Evolutionary conservation across 2,113 vertebrate genomes (phyloP), one percentile per base, ranked within the genome.

Genomic region (Melanocharis versteri): DNA sequence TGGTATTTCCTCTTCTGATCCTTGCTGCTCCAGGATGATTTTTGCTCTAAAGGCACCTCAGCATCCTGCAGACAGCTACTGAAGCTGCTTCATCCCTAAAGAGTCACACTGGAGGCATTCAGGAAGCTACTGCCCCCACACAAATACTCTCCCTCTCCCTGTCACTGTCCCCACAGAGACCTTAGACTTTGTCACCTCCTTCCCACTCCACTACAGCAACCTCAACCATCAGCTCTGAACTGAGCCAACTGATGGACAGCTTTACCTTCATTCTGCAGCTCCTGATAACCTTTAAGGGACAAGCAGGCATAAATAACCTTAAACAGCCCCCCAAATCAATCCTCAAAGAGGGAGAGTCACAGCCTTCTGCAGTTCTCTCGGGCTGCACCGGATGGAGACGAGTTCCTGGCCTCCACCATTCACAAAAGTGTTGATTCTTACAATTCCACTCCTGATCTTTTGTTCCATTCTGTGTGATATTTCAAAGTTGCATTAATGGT

Each of bases 131-230:
- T 69, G 50, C 28, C 80, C 37, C 3, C 11, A 33, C 13, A 72
- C 13, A 47, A 39, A 83, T 21, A 73, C 9, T 61, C 37, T 65
- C 30, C 11, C 7, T 60, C 12, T 30, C 54, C n/a, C 35, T 58
- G 40, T 8, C 40, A 62, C 26, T 8, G 9, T 44, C 31, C 39
- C 57, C 2, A 1, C 11, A 42, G 53, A 0, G 0, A 28, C 21
- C 33, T 17, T 15, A 37, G 48, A 51, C 31, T 42, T 89, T 1
- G 6, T 56, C 27, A 69, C 40, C 28, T 95, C 50, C 60, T 57
- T 81, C 51, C 37, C 45, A 48, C 24, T 27, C 44, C 40, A 30
- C 15, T 31, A 66, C 22, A 76, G 17, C 56, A 24, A 60, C 45
- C 35, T 69, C 69, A 69, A 26, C 14, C 58, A 60, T 31, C 22